Evolutionary conservation across 2,888 invertebrate species (phyloP).

Genomic region (Amitus sp.): DNA sequence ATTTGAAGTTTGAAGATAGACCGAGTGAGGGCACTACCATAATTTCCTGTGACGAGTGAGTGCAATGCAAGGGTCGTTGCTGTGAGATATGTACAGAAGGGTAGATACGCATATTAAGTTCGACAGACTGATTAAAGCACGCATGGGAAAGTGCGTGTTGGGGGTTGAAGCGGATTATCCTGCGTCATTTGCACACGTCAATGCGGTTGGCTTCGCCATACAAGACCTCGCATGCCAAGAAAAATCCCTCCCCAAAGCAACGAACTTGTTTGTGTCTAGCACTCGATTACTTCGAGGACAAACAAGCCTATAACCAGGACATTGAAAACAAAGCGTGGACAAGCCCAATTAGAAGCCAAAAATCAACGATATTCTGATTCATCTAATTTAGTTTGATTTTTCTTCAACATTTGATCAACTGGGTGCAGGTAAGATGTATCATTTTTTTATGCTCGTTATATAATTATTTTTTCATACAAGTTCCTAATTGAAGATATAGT

Average conservation of each 20-base stretch:
- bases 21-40: slow-evolving; percentile 21
- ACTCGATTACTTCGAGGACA: neutral
- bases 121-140: slow-evolving; percentile 21
- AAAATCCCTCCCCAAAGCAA: neutral
- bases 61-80: slow-evolving; percentile 15
- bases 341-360: too few relatives aligned
- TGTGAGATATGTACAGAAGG: slow-evolving; percentile 7
- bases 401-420: too few relatives aligned
- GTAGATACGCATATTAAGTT: slow-evolving; percentile 24
- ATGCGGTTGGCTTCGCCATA: neutral
- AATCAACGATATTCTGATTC: too few relatives aligned
- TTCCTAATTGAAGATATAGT: too few relatives aligned
- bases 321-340: too few relatives aligned
- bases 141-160: slow-evolving; percentile 6
- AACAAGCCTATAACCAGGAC: neutral
- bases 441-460: too few relatives aligned
- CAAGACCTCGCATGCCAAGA: slow-evolving; percentile 1
- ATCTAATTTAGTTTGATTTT: too few relatives aligned
- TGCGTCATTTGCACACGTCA: neutral
- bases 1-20: slow-evolving; percentile 24
- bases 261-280: neutral
- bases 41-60: slow-evolving; percentile 31
- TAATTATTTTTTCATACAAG: too few relatives aligned
- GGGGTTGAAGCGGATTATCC: slow-evolving; percentile 1
- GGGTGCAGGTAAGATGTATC: too few relatives aligned